Percentiles rank a stretch among this genome's conserved stretches.
Conservation (phyloP, 1,140 invertebrate genomes). For the Carcinoscorpius rotundicauda region DNA sequence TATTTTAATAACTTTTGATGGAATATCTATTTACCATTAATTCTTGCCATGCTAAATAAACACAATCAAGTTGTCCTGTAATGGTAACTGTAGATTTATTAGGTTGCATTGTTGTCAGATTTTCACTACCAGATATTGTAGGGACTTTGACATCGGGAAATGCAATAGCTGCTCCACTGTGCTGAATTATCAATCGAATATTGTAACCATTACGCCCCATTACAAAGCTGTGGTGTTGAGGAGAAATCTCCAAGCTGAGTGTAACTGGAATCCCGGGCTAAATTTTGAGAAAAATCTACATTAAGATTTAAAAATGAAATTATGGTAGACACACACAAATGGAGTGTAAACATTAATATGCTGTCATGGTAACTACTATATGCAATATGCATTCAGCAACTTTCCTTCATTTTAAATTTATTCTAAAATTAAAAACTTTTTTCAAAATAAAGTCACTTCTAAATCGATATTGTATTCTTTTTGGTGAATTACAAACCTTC, state of each 20-base stretch:
- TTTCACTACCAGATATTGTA: background rate
- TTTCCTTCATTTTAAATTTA: too few relatives aligned
- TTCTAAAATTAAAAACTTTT: too few relatives aligned
- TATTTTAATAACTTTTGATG: too few relatives aligned
- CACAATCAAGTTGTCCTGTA: slow-evolving; percentile 71
- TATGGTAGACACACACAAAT: too few relatives aligned
- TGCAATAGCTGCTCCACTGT: slow-evolving; percentile 65
- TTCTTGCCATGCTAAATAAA: slow-evolving; percentile 77
- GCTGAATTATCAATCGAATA: slow-evolving; percentile 71
- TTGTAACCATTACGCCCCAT: slow-evolving; percentile 72
- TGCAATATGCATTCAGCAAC: too few relatives aligned
- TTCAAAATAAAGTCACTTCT: too few relatives aligned
- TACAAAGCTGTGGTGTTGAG: slow-evolving; percentile 80
- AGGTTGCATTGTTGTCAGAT: slow-evolving; percentile 29
- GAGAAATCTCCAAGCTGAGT: slow-evolving; percentile 85
- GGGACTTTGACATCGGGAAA: slow-evolving; percentile 32
- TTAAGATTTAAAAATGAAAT: slow-evolving; percentile 23
- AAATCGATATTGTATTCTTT: too few relatives aligned
- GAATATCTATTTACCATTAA: slow-evolving; percentile 57
- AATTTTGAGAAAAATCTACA: slow-evolving; percentile 44
- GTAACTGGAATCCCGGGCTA: slow-evolving; percentile 52
- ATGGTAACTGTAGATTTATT: slow-evolving; percentile 86
- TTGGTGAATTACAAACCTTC: too few relatives aligned
- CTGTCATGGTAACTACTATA: too few relatives aligned
- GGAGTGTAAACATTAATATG: background rate